These are phyloP conservation scores for Petromus typicus DNA, from an alignment of 2,113 vertebrate genomes.

Conservation along the genomic window DNA sequence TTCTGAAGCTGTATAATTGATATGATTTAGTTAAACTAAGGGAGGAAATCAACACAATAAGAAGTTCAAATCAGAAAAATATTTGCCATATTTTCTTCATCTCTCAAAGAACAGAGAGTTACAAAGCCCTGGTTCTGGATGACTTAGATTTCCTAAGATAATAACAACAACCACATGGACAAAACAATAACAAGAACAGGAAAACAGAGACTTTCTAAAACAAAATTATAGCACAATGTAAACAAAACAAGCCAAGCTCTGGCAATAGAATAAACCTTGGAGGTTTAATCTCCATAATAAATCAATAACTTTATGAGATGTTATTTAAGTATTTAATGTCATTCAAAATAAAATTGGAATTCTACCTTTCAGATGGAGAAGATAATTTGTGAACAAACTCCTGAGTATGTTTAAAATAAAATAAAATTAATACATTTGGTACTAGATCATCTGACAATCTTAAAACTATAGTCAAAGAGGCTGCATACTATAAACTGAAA, in stretches of 20 bases:
- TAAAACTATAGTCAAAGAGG: neutral
- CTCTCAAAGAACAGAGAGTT: neutral
- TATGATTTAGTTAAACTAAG: neutral
- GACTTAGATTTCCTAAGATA: neutral
- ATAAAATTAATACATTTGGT: neutral
- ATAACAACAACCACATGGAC: neutral
- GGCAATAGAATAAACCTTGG: neutral
- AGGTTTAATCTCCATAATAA: neutral
- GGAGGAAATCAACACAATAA: neutral
- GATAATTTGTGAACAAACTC: neutral
- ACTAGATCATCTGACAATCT: neutral
- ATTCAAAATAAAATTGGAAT: neutral
- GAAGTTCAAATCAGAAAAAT: neutral
- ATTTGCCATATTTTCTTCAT: neutral
- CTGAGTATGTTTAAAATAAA: neutral
- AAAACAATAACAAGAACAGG: neutral
- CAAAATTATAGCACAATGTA: neutral
- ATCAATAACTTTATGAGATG: neutral
- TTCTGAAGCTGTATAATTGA: neutral
- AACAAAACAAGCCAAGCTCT: neutral
- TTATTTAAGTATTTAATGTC: neutral
- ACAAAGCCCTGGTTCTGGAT: neutral
- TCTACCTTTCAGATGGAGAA: neutral
- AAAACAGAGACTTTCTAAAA: slow-evolving; percentile 4
- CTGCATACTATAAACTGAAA: neutral